Percentiles rank a stretch among this genome's conserved stretches.
These are phyloP conservation scores for Nudaria mundana DNA, from an alignment of 2,888 invertebrate species.

Conservation along the genomic window DNA sequence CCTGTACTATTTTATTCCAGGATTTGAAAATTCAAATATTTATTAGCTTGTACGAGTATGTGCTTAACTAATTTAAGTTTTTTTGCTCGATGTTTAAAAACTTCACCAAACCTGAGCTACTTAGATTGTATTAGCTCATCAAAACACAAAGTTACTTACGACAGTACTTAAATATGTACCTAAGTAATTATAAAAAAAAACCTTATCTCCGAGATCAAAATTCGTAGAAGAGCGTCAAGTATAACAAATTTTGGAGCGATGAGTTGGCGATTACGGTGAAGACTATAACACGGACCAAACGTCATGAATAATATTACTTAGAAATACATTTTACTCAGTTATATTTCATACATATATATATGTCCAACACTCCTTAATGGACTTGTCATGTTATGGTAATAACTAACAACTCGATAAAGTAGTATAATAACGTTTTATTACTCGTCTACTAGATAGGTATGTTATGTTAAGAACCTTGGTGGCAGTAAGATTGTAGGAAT, in stretches of 20 bases:
- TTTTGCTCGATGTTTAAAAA: no score
- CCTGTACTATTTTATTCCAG: no score
- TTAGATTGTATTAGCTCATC: slow-evolving; percentile 9
- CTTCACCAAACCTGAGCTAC: neutral
- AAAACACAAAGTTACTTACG: slow-evolving; percentile 17
- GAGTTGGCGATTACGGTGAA: slow-evolving; percentile 45
- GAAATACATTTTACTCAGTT: slow-evolving; percentile 42
- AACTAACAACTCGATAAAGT: slow-evolving; percentile 56
- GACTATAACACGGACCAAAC: slow-evolving; percentile 38
- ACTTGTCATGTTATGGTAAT: slow-evolving; percentile 80
- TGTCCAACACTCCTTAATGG: slow-evolving; percentile 65
- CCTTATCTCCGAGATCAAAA: slow-evolving; percentile 53
- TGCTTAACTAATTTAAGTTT: no score
- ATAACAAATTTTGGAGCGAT: slow-evolving; percentile 60
- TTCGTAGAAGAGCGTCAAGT: slow-evolving; percentile 49
- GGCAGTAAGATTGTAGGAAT: slow-evolving; percentile 29
- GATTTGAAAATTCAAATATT: no score
- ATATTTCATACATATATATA: slow-evolving; percentile 52
- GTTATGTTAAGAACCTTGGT: slow-evolving; percentile 27
- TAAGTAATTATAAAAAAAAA: slow-evolving; percentile 34
- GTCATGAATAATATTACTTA: slow-evolving; percentile 45
- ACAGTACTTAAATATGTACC: slow-evolving; percentile 26
- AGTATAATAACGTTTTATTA: slow-evolving; percentile 67
- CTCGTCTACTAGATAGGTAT: slow-evolving; percentile 7
- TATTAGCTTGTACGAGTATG: no score